These are phyloP conservation scores for Meloe dianella DNA, from an alignment of 2,888 invertebrate genomes.

Conservation along the genomic window DNA sequence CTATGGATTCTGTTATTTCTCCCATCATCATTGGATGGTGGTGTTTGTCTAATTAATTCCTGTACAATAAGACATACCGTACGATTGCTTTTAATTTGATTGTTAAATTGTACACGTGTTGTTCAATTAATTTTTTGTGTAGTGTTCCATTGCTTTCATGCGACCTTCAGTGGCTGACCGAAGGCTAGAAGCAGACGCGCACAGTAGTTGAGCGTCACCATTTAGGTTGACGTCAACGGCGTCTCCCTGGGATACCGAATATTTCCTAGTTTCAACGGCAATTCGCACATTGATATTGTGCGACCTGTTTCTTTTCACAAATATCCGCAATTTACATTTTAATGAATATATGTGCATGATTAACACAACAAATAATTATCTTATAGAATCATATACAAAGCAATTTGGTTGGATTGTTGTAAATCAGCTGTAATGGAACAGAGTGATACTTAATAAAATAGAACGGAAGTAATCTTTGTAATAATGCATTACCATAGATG, in stretches of 20 bases:
- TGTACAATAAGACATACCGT: background rate
- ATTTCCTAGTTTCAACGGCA: background rate
- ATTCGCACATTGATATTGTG: background rate
- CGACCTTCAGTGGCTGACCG: slow-evolving; percentile 3
- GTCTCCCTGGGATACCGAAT: slow-evolving; percentile 10
- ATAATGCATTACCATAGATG: background rate
- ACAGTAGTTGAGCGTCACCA: background rate
- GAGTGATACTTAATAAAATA: background rate
- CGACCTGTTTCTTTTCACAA: background rate
- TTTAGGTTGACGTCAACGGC: slow-evolving; percentile 6
- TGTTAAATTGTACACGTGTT: background rate
- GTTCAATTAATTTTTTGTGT: background rate
- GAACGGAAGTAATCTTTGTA: slow-evolving; percentile 1
- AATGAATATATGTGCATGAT: background rate
- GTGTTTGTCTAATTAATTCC: background rate
- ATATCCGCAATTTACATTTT: background rate
- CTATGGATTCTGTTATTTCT: background rate
- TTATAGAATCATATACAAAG: background rate
- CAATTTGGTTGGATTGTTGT: background rate
- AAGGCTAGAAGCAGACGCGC: slow-evolving; percentile 5
- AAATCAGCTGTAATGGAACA: background rate
- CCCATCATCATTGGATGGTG: background rate
- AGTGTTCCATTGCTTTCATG: background rate
- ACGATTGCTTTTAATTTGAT: background rate
- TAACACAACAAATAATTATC: too few species aligned